Percentiles rank a stretch among this genome's conserved stretches.
phyloP scores from a whole-genome alignment of 2,797 vertebrate species.

The Rhinatrema bivittatum region DNA sequence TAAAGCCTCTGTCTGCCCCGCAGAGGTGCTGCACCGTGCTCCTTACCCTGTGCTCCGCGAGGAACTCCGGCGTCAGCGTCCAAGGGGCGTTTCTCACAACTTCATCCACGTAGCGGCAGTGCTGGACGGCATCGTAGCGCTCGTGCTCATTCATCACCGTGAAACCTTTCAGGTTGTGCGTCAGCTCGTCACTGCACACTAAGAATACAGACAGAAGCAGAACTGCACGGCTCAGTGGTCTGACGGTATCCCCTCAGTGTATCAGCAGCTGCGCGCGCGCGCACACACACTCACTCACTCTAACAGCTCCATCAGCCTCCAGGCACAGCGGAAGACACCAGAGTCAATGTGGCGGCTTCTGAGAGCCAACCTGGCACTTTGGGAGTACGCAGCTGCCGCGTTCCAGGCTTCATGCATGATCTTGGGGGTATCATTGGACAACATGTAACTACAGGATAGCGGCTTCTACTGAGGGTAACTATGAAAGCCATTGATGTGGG shows the following conservation, averaged over 20 bases:
- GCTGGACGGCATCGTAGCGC: constrained; percentile 85
- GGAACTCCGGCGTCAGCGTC: constrained; percentile 85
- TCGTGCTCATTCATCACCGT: constrained; percentile 95
- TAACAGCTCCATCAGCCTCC: too few species aligned
- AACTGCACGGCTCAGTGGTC: too few species aligned
- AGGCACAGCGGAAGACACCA: background rate
- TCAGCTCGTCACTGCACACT: constrained; percentile 95
- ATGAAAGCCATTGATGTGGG: too few species aligned
- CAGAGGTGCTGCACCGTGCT: too few species aligned
- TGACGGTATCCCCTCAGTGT: background rate
- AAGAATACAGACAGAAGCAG: constrained; percentile 6
- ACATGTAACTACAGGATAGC: too few species aligned
- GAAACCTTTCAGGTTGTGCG: constrained; percentile 94
- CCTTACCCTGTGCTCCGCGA: constrained; percentile 79
- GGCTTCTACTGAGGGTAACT: too few species aligned
- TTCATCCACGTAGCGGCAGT: constrained; percentile 94
- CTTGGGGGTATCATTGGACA: too few species aligned
- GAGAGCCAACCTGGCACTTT: background rate
- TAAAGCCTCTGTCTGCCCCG: too few species aligned
- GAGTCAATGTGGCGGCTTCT: background rate
- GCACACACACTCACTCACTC: background rate
- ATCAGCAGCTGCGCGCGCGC: background rate
- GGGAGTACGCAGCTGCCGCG: too few species aligned
- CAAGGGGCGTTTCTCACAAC: constrained; percentile 90
- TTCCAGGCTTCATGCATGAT: too few species aligned